Evolutionary conservation across 2,888 invertebrate genomes (phyloP).

Genomic region (Tiphia femorata): DNA sequence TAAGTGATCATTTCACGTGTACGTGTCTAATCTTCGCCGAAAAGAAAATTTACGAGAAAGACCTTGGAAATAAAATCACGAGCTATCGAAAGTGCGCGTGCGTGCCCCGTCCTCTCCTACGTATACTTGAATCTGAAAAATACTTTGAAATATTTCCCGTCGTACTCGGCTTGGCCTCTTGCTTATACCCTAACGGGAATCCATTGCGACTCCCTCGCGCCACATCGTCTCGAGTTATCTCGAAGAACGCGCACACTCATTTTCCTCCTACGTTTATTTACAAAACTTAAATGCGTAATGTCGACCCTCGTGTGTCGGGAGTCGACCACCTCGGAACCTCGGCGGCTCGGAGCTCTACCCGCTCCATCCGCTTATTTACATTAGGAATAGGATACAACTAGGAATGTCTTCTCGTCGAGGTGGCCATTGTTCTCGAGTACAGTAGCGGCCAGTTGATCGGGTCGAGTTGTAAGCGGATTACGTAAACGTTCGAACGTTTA

Average conservation of each 20-base stretch:
- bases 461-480: no score
- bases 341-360: no score
- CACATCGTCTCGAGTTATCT: background rate
- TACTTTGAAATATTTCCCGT: constrained; percentile 54
- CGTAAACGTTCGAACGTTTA: no score
- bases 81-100: background rate
- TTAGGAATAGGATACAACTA: no score
- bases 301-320: no score
- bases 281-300: constrained; percentile 12
- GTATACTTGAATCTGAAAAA: constrained; percentile 59
- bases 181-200: constrained; percentile 32
- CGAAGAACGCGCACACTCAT: background rate
- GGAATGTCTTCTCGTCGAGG: no score
- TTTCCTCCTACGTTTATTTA: constrained; percentile 28
- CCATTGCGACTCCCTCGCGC: constrained; percentile 23
- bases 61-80: background rate
- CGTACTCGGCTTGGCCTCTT: constrained; percentile 30
- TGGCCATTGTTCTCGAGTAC: no score
- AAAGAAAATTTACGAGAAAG: background rate
- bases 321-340: no score
- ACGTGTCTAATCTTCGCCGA: no score
- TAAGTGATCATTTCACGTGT: no score
- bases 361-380: background rate
- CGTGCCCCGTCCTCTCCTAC: constrained; percentile 34
- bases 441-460: no score